These are phyloP conservation scores for Platalea minor DNA, from an alignment of 2,797 vertebrate genomes.

Conservation along the genomic window DNA sequence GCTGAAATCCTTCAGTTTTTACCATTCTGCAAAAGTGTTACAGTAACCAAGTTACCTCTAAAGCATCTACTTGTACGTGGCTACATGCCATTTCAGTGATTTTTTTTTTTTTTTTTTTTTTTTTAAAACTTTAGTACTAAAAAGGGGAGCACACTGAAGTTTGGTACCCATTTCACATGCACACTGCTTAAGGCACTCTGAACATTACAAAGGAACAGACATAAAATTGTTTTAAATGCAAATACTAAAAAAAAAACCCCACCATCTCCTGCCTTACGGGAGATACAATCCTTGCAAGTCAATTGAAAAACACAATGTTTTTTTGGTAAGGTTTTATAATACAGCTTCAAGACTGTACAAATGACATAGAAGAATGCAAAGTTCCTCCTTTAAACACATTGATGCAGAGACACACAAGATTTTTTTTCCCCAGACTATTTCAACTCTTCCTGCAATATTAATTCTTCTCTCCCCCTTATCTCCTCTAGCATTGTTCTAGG, in stretches of 20 bases:
- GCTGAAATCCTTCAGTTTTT: background rate
- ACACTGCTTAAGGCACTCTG: background rate
- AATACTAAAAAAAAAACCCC: accelerated
- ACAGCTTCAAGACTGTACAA: background rate
- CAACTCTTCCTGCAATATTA: background rate
- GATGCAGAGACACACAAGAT: background rate
- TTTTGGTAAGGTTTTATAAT: background rate
- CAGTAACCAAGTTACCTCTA: background rate
- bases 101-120: background rate
- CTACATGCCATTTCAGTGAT: background rate
- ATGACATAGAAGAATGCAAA: background rate
- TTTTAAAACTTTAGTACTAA: background rate
- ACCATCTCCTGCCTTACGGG: background rate
- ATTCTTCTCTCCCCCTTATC: background rate
- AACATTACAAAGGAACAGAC: background rate
- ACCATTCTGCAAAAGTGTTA: background rate
- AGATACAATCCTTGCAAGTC: background rate
- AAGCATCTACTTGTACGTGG: background rate
- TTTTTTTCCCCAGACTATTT: background rate
- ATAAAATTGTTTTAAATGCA: background rate
- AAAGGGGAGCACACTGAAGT: background rate
- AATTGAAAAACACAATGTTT: accelerated
- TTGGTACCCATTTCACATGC: background rate
- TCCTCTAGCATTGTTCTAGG: background rate
- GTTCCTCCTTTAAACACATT: background rate